Evolutionary conservation across 1,140 invertebrate species (phyloP).

Genomic region (Diplogasteroides magnus): DNA sequence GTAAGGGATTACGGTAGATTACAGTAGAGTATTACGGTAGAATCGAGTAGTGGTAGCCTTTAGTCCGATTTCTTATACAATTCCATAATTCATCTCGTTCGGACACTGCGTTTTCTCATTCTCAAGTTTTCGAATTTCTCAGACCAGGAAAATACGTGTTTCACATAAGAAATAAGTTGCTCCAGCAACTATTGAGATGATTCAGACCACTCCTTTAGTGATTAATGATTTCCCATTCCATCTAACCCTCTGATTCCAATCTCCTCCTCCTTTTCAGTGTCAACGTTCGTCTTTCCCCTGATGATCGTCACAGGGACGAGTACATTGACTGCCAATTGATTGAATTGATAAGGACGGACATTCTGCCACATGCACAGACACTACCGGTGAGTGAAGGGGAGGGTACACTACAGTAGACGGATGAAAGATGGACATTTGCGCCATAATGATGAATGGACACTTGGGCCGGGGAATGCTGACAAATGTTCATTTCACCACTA

Average conservation of each 20-base stretch:
- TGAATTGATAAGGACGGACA: conserved; percentile 75
- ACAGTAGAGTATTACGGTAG: too few species aligned
- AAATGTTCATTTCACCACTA: too few species aligned
- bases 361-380: conserved; percentile 72
- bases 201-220: neutral
- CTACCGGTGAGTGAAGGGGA: conserved; percentile 66
- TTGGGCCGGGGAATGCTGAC: too few species aligned
- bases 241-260: conserved; percentile 5
- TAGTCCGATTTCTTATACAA: too few species aligned
- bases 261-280: conserved; percentile 19
- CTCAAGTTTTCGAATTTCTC: too few species aligned
- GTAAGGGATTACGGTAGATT: conserved; percentile 46
- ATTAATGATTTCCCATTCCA: neutral
- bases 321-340: conserved; percentile 66
- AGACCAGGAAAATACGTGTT: too few species aligned
- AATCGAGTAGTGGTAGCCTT: too few species aligned
- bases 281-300: conserved; percentile 35
- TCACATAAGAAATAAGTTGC: neutral
- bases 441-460: too few species aligned
- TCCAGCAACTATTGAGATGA: neutral
- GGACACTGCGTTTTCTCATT: too few species aligned
- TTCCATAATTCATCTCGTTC: too few species aligned
- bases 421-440: too few species aligned
- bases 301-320: conserved; percentile 50
- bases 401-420: too few species aligned